phyloP scores from a whole-genome alignment of 2,797 vertebrate species.

The Spinus olivaceus region DNA sequence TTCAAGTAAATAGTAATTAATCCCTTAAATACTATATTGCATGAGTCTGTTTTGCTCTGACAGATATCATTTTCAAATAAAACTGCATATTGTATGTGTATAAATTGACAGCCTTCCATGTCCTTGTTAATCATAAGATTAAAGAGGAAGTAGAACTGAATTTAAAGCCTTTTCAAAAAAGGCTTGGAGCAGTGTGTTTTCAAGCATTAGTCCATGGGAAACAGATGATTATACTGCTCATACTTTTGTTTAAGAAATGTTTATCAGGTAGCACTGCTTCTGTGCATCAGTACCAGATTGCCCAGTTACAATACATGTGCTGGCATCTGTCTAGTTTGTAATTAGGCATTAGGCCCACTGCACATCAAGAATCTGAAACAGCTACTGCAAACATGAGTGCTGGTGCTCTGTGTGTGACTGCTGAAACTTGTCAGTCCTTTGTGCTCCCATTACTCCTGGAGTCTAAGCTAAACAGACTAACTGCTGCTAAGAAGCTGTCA shows the following conservation, averaged over 20 bases:
- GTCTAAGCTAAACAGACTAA: conserved; percentile 67
- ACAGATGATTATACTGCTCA: conserved; percentile 5
- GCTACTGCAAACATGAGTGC: background rate
- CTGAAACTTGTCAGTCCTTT: conserved; percentile 39
- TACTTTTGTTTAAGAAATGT: conserved; percentile 39
- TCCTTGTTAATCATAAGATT: background rate
- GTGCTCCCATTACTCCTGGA: conserved; percentile 63
- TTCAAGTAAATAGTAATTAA: background rate
- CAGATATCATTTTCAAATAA: background rate
- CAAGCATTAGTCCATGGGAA: conserved; percentile 36
- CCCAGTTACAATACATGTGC: background rate
- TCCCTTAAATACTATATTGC: background rate
- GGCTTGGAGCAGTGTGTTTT: background rate
- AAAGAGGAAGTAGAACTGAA: background rate
- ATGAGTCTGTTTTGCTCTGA: background rate
- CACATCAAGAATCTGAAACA: background rate
- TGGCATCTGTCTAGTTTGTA: background rate
- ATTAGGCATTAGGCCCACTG: background rate
- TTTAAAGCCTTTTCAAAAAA: conserved; percentile 13
- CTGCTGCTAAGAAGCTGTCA: conserved; percentile 67
- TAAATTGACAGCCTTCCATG: background rate
- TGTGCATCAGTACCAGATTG: background rate
- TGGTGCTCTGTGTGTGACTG: background rate
- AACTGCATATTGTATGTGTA: background rate
- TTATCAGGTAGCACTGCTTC: background rate